Evolutionary conservation across 1,140 invertebrate genomes (phyloP).

Genomic region (Trichomalopsis sarcophagae): DNA sequence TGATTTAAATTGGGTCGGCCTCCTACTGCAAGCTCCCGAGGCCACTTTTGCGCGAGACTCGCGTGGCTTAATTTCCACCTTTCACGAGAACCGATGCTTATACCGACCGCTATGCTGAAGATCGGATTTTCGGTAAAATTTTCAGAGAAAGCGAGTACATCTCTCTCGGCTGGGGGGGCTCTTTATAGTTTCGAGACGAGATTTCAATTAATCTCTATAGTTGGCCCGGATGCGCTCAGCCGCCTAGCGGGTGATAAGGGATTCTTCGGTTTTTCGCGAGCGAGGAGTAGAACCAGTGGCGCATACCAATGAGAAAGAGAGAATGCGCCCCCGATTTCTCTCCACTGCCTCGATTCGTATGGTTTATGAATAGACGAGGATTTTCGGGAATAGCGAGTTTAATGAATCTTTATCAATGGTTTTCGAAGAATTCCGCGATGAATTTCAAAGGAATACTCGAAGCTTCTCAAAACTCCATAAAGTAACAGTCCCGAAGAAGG

Average conservation of each 20-base stretch:
- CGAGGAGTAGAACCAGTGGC: not conserved
- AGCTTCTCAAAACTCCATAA: not conserved
- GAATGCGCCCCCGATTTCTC: not conserved
- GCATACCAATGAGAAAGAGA: not conserved
- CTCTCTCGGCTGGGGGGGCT: not conserved
- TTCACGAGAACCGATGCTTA: not conserved
- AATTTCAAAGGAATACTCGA: too few relatives aligned
- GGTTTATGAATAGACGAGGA: not conserved
- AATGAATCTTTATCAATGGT: not conserved
- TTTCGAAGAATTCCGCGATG: not conserved
- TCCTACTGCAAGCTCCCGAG: not conserved
- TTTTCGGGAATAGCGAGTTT: not conserved
- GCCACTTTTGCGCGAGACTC: conserved; percentile 10
- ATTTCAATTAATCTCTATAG: conserved; percentile 45
- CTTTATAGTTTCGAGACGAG: conserved; percentile 2
- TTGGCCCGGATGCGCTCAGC: not conserved
- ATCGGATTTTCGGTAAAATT: conserved; percentile 44
- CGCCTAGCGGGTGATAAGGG: not conserved
- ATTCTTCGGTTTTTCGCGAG: conserved; percentile 17
- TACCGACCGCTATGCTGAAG: not conserved
- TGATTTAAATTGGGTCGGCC: conserved; percentile 60
- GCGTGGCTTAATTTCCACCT: conserved; percentile 19
- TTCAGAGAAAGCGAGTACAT: not conserved
- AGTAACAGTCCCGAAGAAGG: not conserved
- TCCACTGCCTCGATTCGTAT: not conserved